Percentiles rank a stretch among this genome's conserved stretches.
These are phyloP conservation scores for Glareola pratincola DNA, from an alignment of 2,113 vertebrate genomes.

Conservation along the genomic window DNA sequence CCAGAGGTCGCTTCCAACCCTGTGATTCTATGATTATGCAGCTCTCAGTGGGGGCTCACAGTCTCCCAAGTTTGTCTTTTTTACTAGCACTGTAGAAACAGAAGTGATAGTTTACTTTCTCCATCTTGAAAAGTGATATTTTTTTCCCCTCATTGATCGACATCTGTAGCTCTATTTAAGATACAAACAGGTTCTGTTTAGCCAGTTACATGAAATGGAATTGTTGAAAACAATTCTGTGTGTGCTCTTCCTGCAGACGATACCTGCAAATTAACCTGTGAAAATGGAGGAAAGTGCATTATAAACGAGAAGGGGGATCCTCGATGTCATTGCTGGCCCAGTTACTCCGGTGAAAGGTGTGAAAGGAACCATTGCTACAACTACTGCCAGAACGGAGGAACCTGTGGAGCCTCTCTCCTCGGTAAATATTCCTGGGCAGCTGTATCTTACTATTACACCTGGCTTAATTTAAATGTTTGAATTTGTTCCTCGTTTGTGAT, in stretches of 20 bases:
- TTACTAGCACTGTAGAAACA: neutral
- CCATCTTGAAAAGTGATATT: neutral
- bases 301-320: conserved; percentile 93
- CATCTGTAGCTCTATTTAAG: neutral
- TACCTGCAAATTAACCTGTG: conserved; percentile 88
- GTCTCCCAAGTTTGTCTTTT: neutral
- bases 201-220: accelerated
- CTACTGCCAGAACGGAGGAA: conserved; percentile 96
- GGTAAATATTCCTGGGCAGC: conserved; percentile 75
- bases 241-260: conserved; percentile 78
- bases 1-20: no score
- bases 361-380: conserved; percentile 93
- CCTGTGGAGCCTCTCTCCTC: conserved; percentile 87
- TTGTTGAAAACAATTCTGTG: neutral
- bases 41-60: neutral
- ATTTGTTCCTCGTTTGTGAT: neutral
- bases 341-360: conserved; percentile 93
- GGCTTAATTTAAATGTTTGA: neutral
- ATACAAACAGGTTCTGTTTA: neutral
- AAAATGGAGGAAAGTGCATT: conserved; percentile 94
- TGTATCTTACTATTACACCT: neutral
- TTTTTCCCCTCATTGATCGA: accelerated
- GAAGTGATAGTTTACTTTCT: neutral
- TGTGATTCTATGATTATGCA: no score
- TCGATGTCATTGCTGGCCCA: conserved; percentile 95